Percentiles rank a stretch among this genome's conserved stretches.
Evolutionary conservation across 2,113 vertebrate species (phyloP).

Genomic region (Speoplatyrhinus poulsoni): DNA sequence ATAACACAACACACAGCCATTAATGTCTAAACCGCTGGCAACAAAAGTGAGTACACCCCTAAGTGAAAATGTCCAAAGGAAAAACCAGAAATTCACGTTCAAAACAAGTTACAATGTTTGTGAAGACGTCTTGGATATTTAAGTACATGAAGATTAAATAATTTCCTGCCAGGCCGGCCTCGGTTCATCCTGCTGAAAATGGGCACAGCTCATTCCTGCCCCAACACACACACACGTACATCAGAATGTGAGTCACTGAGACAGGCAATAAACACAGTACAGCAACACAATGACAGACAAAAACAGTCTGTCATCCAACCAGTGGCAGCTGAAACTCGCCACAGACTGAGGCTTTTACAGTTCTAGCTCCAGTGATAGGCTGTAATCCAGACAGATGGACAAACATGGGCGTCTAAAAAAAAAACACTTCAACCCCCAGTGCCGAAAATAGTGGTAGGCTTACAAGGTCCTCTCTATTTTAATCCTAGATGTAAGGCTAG

Average conservation of each 20-base stretch:
- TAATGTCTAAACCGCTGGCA: too few relatives aligned
- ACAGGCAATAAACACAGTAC: neutral
- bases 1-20: too few relatives aligned
- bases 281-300: neutral
- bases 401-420: neutral
- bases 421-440: neutral
- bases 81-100: neutral
- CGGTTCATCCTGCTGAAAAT: too few relatives aligned
- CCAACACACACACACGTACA: neutral
- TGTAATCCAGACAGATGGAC: neutral
- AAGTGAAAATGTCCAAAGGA: too few relatives aligned
- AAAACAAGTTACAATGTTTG: neutral
- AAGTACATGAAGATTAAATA: too few relatives aligned
- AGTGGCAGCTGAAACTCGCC: neutral
- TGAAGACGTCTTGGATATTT: too few relatives aligned
- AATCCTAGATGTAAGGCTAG: neutral
- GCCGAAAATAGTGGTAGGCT: too few relatives aligned
- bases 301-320: neutral
- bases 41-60: too few relatives aligned
- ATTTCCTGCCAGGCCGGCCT: too few relatives aligned
- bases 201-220: too few relatives aligned
- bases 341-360: neutral
- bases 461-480: neutral
- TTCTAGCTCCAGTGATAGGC: neutral
- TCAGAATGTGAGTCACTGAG: neutral